Conservation (phyloP, 2,113 vertebrate species). For the Tautogolabrus adspersus region DNA sequence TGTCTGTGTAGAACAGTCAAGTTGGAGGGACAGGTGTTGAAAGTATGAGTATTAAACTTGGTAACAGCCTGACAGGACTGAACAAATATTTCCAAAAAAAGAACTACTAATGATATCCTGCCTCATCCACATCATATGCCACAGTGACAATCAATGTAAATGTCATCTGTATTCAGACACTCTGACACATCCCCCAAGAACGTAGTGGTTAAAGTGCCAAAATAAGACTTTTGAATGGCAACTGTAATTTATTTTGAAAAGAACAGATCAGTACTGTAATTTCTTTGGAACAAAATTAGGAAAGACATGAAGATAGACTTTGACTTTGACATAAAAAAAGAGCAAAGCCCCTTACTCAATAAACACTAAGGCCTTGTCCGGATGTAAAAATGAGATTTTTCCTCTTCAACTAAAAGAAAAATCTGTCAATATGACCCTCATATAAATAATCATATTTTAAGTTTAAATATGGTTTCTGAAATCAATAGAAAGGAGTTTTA, state of each 20-base stretch:
- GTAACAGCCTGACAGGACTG: neutral
- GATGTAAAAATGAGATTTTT: neutral
- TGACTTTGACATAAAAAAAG: neutral
- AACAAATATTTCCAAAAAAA: conserved; percentile 2
- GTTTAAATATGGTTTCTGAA: too few species aligned
- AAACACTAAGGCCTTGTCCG: neutral
- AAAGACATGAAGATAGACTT: neutral
- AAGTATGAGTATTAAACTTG: neutral
- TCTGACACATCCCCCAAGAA: neutral
- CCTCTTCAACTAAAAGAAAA: neutral
- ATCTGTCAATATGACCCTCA: neutral
- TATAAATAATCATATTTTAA: neutral
- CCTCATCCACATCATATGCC: neutral
- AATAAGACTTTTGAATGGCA: neutral
- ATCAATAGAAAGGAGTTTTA: too few species aligned
- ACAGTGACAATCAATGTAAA: neutral
- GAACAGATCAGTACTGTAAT: neutral
- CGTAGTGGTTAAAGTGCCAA: neutral
- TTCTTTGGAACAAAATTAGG: neutral
- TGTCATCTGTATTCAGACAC: conserved; percentile 2
- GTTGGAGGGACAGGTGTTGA: neutral
- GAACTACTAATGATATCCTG: neutral
- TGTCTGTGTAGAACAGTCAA: conserved; percentile 19
- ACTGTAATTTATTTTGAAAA: neutral
- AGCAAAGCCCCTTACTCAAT: neutral